Conservation (phyloP, 2,888 invertebrate genomes). For the Leptopilina syphax region DNA sequence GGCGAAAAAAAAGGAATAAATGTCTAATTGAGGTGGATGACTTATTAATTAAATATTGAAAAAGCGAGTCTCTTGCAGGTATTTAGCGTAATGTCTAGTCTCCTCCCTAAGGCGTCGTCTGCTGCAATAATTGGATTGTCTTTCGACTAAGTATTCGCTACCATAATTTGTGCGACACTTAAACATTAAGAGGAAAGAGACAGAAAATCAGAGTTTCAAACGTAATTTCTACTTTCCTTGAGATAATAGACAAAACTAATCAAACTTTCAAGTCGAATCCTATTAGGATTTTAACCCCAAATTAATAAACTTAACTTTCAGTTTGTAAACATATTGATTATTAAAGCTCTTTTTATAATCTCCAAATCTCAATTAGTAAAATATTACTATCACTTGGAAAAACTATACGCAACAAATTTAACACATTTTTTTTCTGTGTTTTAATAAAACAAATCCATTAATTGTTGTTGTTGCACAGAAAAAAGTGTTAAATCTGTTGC, state of each 20-base stretch:
- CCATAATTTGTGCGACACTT: constrained; percentile 37
- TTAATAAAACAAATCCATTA: too few species aligned
- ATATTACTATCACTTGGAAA: too few species aligned
- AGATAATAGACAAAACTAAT: constrained; percentile 12
- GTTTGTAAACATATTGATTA: background rate
- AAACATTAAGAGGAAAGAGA: constrained; percentile 14
- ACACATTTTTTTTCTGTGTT: too few species aligned
- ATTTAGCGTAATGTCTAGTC: constrained; percentile 23
- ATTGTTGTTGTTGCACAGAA: too few species aligned
- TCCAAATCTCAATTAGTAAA: too few species aligned
- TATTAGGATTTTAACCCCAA: constrained; percentile 16
- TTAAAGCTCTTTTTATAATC: too few species aligned
- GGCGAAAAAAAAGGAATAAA: constrained; percentile 11
- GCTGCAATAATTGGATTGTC: constrained; percentile 34
- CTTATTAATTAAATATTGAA: constrained; percentile 28
- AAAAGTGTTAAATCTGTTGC: too few species aligned
- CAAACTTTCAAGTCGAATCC: constrained; percentile 18
- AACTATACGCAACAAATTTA: too few species aligned
- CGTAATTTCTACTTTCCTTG: constrained; percentile 29
- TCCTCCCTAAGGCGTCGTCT: constrained; percentile 31
- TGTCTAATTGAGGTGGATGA: constrained; percentile 30
- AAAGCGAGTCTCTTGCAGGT: constrained; percentile 16
- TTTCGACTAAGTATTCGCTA: constrained; percentile 32
- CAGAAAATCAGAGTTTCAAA: constrained; percentile 23
- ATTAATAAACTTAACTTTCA: background rate